A percentile compares a stretch with the other conserved stretches of the same genome.
These are phyloP conservation scores for Lycocorax pyrrhopterus DNA, from an alignment of 2,113 vertebrate species.

Conservation along the genomic window DNA sequence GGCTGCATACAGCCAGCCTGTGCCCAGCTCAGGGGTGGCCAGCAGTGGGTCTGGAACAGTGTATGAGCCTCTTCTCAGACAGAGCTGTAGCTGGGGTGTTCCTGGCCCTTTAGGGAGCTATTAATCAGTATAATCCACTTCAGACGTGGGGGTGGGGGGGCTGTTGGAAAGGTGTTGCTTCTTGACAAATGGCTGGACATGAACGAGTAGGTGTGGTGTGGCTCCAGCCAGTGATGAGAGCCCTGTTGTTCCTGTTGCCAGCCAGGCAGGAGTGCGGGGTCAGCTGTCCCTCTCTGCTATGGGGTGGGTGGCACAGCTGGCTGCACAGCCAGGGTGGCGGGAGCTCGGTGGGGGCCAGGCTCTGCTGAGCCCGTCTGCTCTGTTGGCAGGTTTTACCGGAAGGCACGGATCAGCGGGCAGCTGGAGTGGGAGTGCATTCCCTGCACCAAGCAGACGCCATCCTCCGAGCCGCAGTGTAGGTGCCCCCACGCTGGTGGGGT, in stretches of 20 bases:
- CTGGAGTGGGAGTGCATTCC: slow-evolving; percentile 82
- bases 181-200: background rate
- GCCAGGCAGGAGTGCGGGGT: background rate
- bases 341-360: background rate
- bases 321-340: background rate
- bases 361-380: background rate
- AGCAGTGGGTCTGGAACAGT: background rate
- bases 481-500: background rate
- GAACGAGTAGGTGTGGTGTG: background rate
- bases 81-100: background rate
- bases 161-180: background rate
- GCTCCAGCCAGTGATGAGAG: rapidly evolving
- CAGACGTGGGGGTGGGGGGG: rapidly evolving
- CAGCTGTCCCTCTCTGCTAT: background rate
- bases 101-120: background rate
- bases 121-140: background rate
- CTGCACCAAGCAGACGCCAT: slow-evolving; percentile 71
- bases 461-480: slow-evolving; percentile 74
- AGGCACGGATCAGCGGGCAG: slow-evolving; percentile 76
- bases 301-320: background rate
- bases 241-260: background rate
- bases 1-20: rapidly evolving
- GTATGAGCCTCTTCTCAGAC: background rate
- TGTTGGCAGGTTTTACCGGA: slow-evolving; percentile 78
- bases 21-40: rapidly evolving